Evolutionary conservation across 2,113 vertebrate species (phyloP).

Genomic region (Archilochus colubris): DNA sequence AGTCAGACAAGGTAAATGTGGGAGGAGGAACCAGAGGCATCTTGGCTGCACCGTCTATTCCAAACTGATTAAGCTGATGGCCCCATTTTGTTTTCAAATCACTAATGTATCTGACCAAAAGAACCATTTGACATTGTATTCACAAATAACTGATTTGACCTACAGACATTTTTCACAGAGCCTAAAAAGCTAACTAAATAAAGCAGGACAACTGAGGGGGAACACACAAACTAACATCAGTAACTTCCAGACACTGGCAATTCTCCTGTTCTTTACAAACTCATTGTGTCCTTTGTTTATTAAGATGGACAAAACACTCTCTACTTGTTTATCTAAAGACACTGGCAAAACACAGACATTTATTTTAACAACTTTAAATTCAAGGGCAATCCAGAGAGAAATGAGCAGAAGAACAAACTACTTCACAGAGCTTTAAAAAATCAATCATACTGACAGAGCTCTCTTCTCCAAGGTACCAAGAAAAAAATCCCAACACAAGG

Average conservation of each 20-base stretch:
- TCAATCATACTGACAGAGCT: background rate
- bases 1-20: slow-evolving; percentile 34
- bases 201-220: background rate
- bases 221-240: background rate
- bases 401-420: background rate
- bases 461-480: background rate
- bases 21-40: background rate
- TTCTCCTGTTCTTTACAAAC: background rate
- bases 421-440: background rate
- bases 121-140: no score
- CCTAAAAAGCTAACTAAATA: background rate
- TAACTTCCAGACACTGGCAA: background rate
- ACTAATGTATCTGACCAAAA: background rate
- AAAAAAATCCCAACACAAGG: background rate
- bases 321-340: background rate
- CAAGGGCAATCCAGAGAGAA: slow-evolving; percentile 32
- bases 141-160: background rate
- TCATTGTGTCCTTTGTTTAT: background rate
- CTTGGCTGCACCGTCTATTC: background rate
- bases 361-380: slow-evolving; percentile 28
- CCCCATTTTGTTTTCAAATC: slow-evolving; percentile 4
- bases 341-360: background rate
- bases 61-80: slow-evolving; percentile 7
- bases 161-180: background rate
- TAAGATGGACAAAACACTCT: slow-evolving; percentile 29